These are phyloP conservation scores for Odontesthes bonariensis DNA, from an alignment of 2,113 vertebrate species.

Conservation along the genomic window DNA sequence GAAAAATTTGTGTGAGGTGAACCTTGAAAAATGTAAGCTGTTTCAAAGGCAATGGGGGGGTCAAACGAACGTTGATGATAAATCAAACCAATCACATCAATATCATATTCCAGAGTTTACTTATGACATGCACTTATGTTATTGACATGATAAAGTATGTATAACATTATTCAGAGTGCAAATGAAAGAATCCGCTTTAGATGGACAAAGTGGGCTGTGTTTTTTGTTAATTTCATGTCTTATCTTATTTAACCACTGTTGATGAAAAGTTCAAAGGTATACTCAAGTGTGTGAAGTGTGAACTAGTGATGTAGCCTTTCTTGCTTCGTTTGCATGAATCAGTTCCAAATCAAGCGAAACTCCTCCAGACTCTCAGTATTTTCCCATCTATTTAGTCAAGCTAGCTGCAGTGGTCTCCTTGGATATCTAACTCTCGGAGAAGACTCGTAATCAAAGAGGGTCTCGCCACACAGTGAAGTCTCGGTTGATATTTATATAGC, in stretches of 20 bases:
- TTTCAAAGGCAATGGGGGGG: background rate
- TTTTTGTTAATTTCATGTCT: slow-evolving; percentile 29
- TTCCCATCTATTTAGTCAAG: slow-evolving; percentile 68
- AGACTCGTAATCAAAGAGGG: slow-evolving; percentile 75
- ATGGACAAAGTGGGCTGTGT: background rate
- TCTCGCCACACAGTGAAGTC: slow-evolving; percentile 62
- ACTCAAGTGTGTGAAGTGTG: slow-evolving; percentile 24
- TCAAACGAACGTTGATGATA: background rate
- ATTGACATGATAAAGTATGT: background rate
- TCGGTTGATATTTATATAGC: slow-evolving; percentile 82
- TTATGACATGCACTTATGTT: background rate
- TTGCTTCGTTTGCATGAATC: slow-evolving; percentile 61
- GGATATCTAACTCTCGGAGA: slow-evolving; percentile 68
- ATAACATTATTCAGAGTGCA: background rate
- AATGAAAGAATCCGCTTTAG: slow-evolving; percentile 10
- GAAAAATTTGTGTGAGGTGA: background rate
- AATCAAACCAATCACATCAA: background rate
- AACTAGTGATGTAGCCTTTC: slow-evolving; percentile 34
- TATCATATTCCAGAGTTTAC: slow-evolving; percentile 2
- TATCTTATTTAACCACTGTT: slow-evolving; percentile 12
- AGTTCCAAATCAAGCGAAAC: slow-evolving; percentile 52
- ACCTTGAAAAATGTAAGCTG: background rate
- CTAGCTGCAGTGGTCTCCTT: slow-evolving; percentile 66
- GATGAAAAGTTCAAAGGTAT: slow-evolving; percentile 54
- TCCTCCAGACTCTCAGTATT: slow-evolving; percentile 42